Conservation (phyloP, 2,888 invertebrate species). For the Pseudolycoriella hygida region DNA sequence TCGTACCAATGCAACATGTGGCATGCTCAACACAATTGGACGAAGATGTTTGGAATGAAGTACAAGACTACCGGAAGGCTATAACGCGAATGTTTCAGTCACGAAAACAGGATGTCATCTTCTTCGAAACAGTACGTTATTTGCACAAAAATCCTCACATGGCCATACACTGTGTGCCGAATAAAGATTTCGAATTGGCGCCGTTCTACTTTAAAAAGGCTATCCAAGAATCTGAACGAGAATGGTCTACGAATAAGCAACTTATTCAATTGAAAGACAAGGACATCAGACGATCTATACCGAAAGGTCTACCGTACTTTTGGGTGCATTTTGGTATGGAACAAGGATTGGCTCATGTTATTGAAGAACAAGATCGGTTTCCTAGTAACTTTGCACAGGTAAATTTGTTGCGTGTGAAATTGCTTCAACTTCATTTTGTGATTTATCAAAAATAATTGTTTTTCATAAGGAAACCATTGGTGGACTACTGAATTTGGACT, state of each 20-base stretch:
- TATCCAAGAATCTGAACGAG: constrained; percentile 81
- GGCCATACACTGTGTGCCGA: constrained; percentile 74
- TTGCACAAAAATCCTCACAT: constrained; percentile 66
- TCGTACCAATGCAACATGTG: constrained; percentile 69
- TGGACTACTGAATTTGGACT: constrained; percentile 82
- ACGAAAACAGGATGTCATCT: constrained; percentile 62
- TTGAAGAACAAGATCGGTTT: constrained; percentile 81
- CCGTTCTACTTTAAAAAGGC: constrained; percentile 98
- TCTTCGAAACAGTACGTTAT: constrained; percentile 73
- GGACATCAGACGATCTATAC: constrained; percentile 63
- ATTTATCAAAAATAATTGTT: constrained; percentile 14
- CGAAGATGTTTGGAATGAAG: constrained; percentile 87
- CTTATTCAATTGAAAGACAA: constrained; percentile 51
- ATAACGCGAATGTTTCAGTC: constrained; percentile 59
- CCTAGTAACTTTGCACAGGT: constrained; percentile 82
- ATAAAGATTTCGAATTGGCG: constrained; percentile 69
- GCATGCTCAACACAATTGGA: constrained; percentile 68
- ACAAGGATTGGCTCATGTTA: constrained; percentile 89
- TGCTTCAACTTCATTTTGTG: constrained; percentile 8
- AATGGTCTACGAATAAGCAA: constrained; percentile 94
- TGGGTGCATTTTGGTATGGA: constrained; percentile 83
- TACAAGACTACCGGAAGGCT: constrained; percentile 55
- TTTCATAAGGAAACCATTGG: constrained; percentile 67
- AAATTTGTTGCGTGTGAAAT: constrained; percentile 13
- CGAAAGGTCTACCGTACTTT: constrained; percentile 90